A percentile compares a stretch with the other conserved stretches of the same genome.
phyloP scores from a whole-genome alignment of 2,113 vertebrate species.

The Mola mola region DNA sequence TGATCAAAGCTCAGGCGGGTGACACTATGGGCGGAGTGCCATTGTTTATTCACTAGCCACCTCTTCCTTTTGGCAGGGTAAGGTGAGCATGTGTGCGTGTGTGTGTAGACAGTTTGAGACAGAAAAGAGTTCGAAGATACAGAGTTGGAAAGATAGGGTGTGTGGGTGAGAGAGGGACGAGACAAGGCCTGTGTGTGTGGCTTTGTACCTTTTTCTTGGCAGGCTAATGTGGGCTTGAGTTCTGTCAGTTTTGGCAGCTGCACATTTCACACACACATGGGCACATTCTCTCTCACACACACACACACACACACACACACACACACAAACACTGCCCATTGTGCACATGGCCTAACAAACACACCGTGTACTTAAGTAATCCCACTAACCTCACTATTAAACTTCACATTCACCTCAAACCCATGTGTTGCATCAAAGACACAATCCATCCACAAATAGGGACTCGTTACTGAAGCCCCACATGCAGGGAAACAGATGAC shows the following conservation, averaged over 20 bases:
- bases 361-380: conserved; percentile 26
- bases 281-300: conserved; percentile 27
- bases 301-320: conserved; percentile 22
- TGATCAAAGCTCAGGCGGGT: conserved; percentile 81
- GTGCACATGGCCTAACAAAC: conserved; percentile 26
- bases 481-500: conserved; percentile 42
- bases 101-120: conserved; percentile 60
- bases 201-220: conserved; percentile 74
- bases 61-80: conserved; percentile 79
- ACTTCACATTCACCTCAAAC: conserved; percentile 18
- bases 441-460: conserved; percentile 13
- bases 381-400: conserved; percentile 42
- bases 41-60: conserved; percentile 82
- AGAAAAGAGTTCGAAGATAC: conserved; percentile 71
- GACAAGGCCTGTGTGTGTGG: conserved; percentile 37
- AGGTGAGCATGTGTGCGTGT: conserved; percentile 68
- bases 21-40: conserved; percentile 80
- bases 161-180: conserved; percentile 32
- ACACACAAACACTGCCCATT: conserved; percentile 5
- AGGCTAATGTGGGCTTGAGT: conserved; percentile 73
- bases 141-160: conserved; percentile 56
- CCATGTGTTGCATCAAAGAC: not conserved
- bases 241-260: conserved; percentile 77
- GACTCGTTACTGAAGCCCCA: conserved; percentile 32
- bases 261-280: too few relatives aligned